Base-by-base conservation (phyloP, 53 echinoderm and acorn worm species). In the Temnopleurus reevesii region DNA sequence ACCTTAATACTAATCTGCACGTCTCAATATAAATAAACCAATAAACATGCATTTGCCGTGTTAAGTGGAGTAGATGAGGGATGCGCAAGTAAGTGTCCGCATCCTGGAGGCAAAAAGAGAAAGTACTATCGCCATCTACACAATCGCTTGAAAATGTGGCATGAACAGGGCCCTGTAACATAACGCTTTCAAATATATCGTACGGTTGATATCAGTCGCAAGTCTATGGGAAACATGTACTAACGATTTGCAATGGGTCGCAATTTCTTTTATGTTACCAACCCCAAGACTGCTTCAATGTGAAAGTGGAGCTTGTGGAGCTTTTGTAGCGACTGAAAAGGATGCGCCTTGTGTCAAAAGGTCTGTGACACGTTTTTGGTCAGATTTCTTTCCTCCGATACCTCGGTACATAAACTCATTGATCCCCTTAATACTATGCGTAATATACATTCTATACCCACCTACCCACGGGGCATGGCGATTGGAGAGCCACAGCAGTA, bases 361-460 rank as follows among this genome's bases (percentile, higher is more conserved):
- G n/a, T n/a, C n/a, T n/a, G n/a, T n/a, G n/a, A n/a, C n/a, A n/a
- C n/a, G n/a, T n/a, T n/a, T n/a, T n/a, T n/a, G n/a, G n/a, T n/a
- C n/a, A n/a, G n/a, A n/a, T n/a, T n/a, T n/a, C n/a, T n/a, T n/a
- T n/a, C n/a, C n/a, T n/a, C 63, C 30, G 34, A 63, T 63, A 63
- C 23, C 63, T 17, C 18, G 30, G 63, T 63, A 63, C 63, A 63
- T 17, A 30, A 33, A 63, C 30, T 34, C 63, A 34, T 34, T 63
- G 30, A 63, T 63, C 63, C 63, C 33, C 63, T 63, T 63, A 63
- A 63, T 63, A 34, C 63, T 31, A 63, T 63, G 63, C 63, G 34
- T 63, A 63, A 63, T 63, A 63, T 63, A 63, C 63, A 63, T 17
- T n/a, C n/a, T n/a, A n/a, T n/a, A n/a, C 63, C 31, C 49, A 15